phyloP scores from a whole-genome alignment of 2,888 invertebrate species.

The Drosophila sordidapex region DNA sequence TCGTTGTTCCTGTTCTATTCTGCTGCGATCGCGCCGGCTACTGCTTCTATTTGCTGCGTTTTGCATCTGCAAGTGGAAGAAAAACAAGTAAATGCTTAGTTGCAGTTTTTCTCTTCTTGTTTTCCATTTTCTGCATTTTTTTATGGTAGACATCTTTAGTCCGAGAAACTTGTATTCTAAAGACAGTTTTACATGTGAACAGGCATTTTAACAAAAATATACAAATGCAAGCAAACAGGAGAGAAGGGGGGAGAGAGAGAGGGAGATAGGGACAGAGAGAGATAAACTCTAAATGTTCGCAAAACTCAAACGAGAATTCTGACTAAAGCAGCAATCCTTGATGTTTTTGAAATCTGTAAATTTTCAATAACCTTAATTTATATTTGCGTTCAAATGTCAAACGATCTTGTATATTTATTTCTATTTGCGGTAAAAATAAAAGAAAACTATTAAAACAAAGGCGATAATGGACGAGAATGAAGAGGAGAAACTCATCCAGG shows the following conservation, averaged over 20 bases:
- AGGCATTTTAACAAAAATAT: not conserved
- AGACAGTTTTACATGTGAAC: not conserved
- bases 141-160: not conserved
- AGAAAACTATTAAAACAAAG: no score
- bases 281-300: not conserved
- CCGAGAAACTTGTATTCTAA: not conserved
- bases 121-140: not conserved
- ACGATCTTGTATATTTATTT: no score
- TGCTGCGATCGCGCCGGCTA: constrained; percentile 30
- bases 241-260: not conserved
- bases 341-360: not conserved
- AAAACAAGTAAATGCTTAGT: not conserved
- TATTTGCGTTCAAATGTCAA: not conserved
- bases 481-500: no score
- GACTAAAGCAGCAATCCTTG: not conserved
- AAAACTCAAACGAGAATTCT: not conserved
- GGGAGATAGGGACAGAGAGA: not conserved
- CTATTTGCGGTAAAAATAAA: no score
- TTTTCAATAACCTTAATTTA: not conserved
- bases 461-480: no score
- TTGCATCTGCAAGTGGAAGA: constrained; percentile 49
- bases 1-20: constrained; percentile 21
- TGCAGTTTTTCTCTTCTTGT: not conserved
- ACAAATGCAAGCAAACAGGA: not conserved
- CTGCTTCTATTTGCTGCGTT: constrained; percentile 28